Base-by-base conservation (phyloP, 2,113 vertebrate species). In the Benitochromis conjunctus region DNA sequence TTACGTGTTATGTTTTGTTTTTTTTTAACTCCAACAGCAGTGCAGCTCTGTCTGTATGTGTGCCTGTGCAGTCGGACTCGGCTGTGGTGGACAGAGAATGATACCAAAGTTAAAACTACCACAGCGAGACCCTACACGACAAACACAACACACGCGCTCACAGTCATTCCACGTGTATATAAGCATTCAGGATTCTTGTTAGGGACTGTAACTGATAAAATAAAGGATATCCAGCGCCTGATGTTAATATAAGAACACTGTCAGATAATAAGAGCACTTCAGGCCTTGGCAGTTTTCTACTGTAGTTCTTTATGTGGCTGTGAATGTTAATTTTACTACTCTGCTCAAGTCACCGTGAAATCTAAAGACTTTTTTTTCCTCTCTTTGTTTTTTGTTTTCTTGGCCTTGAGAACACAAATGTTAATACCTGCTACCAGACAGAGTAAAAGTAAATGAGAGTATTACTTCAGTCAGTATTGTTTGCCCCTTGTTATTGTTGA, bases 31-130 rank as follows among this genome's bases (percentile, higher is more conserved):
- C 86, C 88, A 54, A 69, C 90, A 88, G 86, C 88, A 80, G 89
- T 69, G 85, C 71, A 69, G 88, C 89, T 88, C 88, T 21, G 85
- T 87, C 89, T 66, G 81, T 85, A 41, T 64, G 90, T 93, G 93
- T 92, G 90, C 88, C 91, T 91, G 93, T 89, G 94, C 81, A 81
- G 84, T 78, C 56, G 36, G 74, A 54, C 91, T 91, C 69, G 3
- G 36, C 92, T 71, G 94, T 77, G 92, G 94, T 88, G 92, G 89
- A 87, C 89, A 86, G 87, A 89, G 93, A 94, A 93, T 93, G 92
- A 96, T 95, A 96, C 96, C 96, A 96, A 96, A 96, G 95, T 91
- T 91, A 93, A 92, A 88, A 91, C 90, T 60, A 80, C 95, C 90
- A 79, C 90, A 82, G 87, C 19, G 84, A 88, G 91, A 89, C 90